Percentiles rank a stretch among this genome's conserved stretches.
Conservation (phyloP, 2,797 vertebrate genomes). For the Lepus townsendii region DNA sequence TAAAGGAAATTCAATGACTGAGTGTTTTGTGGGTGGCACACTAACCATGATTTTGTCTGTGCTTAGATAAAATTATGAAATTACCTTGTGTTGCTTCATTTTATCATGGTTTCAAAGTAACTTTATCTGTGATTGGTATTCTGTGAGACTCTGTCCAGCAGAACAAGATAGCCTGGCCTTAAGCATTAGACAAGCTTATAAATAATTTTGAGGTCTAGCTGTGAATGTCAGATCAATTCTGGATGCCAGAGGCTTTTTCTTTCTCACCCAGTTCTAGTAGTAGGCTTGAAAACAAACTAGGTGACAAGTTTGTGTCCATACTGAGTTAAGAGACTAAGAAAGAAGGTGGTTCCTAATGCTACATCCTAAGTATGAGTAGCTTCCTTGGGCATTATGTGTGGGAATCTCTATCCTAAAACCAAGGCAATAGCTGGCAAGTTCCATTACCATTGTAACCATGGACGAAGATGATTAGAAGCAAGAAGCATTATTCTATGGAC, state of each 20-base stretch:
- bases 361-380: neutral
- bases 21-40: neutral
- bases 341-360: neutral
- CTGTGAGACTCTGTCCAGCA: neutral
- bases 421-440: neutral
- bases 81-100: neutral
- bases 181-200: neutral
- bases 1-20: neutral
- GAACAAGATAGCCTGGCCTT: conserved; percentile 11
- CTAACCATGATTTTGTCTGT: conserved; percentile 31
- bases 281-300: neutral
- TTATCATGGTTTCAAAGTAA: conserved; percentile 27
- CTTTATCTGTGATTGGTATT: neutral
- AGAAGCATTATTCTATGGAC: neutral
- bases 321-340: conserved; percentile 15
- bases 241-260: neutral
- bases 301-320: neutral
- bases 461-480: neutral
- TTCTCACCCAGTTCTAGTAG: neutral
- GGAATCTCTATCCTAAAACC: neutral
- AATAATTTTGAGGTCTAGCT: conserved; percentile 7
- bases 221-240: conserved; percentile 10
- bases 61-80: conserved; percentile 30
- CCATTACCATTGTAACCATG: neutral
- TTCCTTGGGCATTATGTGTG: neutral